Percentiles rank a stretch among this genome's conserved stretches.
These are phyloP conservation scores for Indri indri DNA, from an alignment of 2,113 vertebrate genomes.

Conservation along the genomic window DNA sequence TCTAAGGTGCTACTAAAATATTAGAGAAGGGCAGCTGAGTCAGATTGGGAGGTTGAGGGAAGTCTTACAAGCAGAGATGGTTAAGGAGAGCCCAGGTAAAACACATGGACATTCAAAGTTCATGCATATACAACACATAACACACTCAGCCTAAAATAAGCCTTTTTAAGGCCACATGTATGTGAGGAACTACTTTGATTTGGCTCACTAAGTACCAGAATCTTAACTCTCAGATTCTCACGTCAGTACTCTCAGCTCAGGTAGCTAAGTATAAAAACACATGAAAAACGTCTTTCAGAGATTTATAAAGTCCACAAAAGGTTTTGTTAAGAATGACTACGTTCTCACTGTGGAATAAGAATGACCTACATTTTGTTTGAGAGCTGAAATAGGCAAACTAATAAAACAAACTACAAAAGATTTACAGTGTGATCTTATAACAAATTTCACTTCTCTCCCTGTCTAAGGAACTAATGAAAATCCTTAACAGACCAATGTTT, in stretches of 20 bases:
- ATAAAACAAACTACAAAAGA: conserved; percentile 38
- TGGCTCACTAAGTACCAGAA: not conserved
- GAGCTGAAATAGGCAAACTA: not conserved
- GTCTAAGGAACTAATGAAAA: conserved; percentile 26
- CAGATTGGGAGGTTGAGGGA: not conserved
- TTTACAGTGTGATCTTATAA: not conserved
- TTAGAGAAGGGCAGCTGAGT: not conserved
- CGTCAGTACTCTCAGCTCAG: not conserved
- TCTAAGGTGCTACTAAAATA: not conserved
- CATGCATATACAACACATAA: not conserved
- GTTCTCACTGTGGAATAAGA: not conserved
- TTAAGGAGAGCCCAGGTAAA: not conserved
- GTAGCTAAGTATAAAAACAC: not conserved
- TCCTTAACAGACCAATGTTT: not conserved
- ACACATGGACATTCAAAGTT: not conserved
- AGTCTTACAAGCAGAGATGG: not conserved
- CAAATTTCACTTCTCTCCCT: not conserved
- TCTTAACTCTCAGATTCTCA: not conserved
- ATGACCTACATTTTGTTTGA: conserved; percentile 39
- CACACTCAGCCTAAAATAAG: not conserved
- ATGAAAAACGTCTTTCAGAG: not conserved
- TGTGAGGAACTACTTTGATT: not conserved
- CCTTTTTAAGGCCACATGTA: not conserved
- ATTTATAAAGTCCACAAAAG: conserved; percentile 19
- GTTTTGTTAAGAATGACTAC: not conserved